Conservation (phyloP, 2,888 invertebrate genomes). For the Conus canariensis region DNA sequence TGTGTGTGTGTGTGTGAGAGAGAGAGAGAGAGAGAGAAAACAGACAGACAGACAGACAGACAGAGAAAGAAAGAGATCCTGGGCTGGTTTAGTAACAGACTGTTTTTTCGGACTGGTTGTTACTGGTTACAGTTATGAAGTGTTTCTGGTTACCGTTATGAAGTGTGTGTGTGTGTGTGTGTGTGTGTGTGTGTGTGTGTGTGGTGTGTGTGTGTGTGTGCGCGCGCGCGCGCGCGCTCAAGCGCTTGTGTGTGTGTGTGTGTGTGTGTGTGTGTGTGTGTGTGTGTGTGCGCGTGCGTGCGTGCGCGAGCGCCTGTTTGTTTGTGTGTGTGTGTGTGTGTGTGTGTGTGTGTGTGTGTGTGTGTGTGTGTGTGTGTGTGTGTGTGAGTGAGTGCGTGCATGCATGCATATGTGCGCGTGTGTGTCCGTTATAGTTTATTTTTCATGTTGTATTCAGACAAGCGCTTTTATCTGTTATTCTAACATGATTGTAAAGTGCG, state of each 20-base stretch:
- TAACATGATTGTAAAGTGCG: neutral
- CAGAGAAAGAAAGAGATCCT: too few species aligned
- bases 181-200: neutral
- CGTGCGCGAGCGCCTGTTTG: too few species aligned
- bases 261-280: too few species aligned
- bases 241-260: neutral
- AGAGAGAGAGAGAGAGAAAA: too few species aligned
- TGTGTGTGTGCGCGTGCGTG: too few species aligned
- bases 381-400: constrained; percentile 76
- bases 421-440: neutral
- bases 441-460: neutral
- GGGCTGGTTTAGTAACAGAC: too few species aligned
- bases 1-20: too few species aligned
- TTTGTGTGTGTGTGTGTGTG: neutral
- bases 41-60: too few species aligned
- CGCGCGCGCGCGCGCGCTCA: neutral
- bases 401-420: neutral
- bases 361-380: neutral
- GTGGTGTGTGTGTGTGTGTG: constrained; percentile 2
- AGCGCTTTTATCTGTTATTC: neutral
- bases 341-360: neutral
- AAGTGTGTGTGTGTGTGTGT: too few species aligned
- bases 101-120: too few species aligned
- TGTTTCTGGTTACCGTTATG: too few species aligned
- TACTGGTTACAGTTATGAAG: too few species aligned